Evolutionary conservation across 2,888 invertebrate genomes (phyloP).

Genomic region (Agrotis puta): DNA sequence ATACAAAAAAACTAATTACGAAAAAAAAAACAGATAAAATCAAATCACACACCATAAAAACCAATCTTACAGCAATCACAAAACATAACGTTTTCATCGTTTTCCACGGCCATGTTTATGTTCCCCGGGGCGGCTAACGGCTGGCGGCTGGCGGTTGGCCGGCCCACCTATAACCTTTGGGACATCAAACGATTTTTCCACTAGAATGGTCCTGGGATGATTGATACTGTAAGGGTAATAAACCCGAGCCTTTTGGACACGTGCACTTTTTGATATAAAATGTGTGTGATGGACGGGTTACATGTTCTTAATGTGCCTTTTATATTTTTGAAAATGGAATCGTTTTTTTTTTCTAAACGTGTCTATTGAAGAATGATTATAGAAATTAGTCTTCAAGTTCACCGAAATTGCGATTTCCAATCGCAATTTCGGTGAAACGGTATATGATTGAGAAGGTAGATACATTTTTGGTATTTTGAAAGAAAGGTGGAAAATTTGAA

Average conservation of each 20-base stretch:
- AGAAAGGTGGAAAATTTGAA: no score
- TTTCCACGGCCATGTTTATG: constrained; percentile 28
- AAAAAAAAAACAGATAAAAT: not conserved
- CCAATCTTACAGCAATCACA: constrained; percentile 5
- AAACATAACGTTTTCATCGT: constrained; percentile 31
- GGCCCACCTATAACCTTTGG: constrained; percentile 52
- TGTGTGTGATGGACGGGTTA: not conserved
- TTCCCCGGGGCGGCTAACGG: constrained; percentile 5
- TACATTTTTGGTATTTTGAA: no score
- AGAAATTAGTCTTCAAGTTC: no score
- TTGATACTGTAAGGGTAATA: constrained; percentile 48
- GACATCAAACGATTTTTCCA: constrained; percentile 69
- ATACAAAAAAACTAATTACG: not conserved
- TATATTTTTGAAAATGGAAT: no score
- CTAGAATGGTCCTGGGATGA: constrained; percentile 49
- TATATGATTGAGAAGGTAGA: no score
- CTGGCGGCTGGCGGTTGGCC: not conserved
- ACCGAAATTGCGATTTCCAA: no score
- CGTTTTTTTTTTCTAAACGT: no score
- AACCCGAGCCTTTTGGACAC: constrained; percentile 20
- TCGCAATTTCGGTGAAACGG: no score
- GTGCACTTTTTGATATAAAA: constrained; percentile 25
- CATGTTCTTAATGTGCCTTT: not conserved
- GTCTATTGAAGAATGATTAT: no score
- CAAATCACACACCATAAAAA: constrained; percentile 4